These are phyloP conservation scores for Drosophila suzukii DNA, from an alignment of 1,140 invertebrate species.

Conservation along the genomic window DNA sequence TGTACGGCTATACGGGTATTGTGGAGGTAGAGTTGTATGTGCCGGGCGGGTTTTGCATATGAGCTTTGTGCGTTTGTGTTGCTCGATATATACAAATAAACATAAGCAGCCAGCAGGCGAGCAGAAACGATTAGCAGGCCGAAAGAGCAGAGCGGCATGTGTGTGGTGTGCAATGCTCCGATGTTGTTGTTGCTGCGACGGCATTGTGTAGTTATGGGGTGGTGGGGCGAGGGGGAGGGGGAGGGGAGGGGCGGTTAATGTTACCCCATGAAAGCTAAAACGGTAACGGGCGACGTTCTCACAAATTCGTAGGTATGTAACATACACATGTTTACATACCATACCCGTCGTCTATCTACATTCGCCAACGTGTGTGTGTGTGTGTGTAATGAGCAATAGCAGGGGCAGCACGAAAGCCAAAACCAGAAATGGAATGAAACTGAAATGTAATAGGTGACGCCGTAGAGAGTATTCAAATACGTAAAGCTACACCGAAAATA, in stretches of 20 bases:
- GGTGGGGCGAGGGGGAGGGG: conserved; percentile 9
- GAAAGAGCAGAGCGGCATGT: conserved; percentile 42
- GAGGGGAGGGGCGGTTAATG: conserved; percentile 42
- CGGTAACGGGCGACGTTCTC: conserved; percentile 75
- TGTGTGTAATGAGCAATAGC: conserved; percentile 67
- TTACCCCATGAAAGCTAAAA: conserved; percentile 75
- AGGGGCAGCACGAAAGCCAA: conserved; percentile 53
- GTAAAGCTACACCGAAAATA: conserved; percentile 8
- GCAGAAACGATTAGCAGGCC: conserved; percentile 75
- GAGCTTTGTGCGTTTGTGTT: conserved; percentile 76
- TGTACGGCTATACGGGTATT: conserved; percentile 3
- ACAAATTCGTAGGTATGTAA: conserved; percentile 62
- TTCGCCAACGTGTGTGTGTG: conserved; percentile 3
- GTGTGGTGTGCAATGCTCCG: conserved; percentile 49
- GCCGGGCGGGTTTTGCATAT: conserved; percentile 62
- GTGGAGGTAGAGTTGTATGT: conserved; percentile 45
- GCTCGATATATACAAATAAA: conserved; percentile 83
- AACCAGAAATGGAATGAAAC: conserved; percentile 77
- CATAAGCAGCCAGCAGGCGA: conserved; percentile 78
- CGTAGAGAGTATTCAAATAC: conserved; percentile 45
- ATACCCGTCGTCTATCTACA: conserved; percentile 34
- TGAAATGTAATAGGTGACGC: conserved; percentile 65
- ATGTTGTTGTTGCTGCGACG: conserved; percentile 49
- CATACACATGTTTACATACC: conserved; percentile 43
- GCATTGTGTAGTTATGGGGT: conserved; percentile 47